Evolutionary conservation across 2,797 vertebrate species (phyloP), one percentile per base, ranked within the genome.

Genomic region (Myiothlypis coronata): DNA sequence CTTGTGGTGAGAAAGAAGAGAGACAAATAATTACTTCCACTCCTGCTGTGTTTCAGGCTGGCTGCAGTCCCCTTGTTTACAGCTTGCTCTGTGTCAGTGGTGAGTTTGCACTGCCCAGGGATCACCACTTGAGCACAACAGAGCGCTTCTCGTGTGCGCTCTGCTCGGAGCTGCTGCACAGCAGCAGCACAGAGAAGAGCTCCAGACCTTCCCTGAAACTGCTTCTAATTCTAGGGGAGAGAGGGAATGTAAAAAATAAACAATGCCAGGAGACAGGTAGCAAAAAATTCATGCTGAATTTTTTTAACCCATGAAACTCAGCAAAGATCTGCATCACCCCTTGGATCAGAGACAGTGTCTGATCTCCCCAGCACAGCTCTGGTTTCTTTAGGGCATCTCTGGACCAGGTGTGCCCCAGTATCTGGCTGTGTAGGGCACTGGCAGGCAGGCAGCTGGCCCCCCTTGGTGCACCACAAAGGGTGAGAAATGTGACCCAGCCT

Each of bases 41-140:
- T 80, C 39, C 79, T 52, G 30, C 9, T 0, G 0, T 67, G 47
- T 78, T 82, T 67, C 43, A 81, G 79, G 23, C 63, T 81, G 61
- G 72, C 78, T 85, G n/a, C 52, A n/a, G 32, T 75, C 70, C 35
- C 64, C 26, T 52, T 79, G 55, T 85, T 95, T 81, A 92, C 70
- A 53, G 55, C 61, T 81, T 56, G 37, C 55, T 70, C 35, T 78
- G 71, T 65, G 55, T 35, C 86, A 20, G 35, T 72, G 55, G 67
- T 83, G 72, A 76, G 71, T 87, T 89, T 94, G 90, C 94, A 89
- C 47, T 93, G 91, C 87, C 78, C 85, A 44, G 81, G 57, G 84
- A 92, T 93, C 35, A 2, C 91, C 83, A 78, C 96, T 95, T 91
- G 94, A 96, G 94, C 89, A 94, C 76, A 95, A 94, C 79, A 75